Percentiles rank a stretch among this genome's conserved stretches.
These are phyloP conservation scores for Myotis pilosus DNA, from an alignment of 2,797 vertebrate species.

Conservation along the genomic window DNA sequence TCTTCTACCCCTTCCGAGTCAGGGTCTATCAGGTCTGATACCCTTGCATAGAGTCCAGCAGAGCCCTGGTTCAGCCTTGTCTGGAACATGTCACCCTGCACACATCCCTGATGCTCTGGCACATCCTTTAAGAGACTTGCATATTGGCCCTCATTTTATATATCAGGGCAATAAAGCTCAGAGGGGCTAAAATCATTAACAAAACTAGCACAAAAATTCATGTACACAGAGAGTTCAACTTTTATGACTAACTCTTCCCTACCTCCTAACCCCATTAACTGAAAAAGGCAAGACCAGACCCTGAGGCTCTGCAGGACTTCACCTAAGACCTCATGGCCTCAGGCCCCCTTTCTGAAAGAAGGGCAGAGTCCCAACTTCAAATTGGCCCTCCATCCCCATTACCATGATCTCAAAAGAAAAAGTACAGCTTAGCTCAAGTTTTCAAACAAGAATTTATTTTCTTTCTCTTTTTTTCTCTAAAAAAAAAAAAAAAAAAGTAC, in stretches of 20 bases:
- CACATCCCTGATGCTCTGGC: neutral
- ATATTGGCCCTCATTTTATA: neutral
- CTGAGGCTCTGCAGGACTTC: neutral
- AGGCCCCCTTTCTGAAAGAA: neutral
- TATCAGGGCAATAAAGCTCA: conserved; percentile 6
- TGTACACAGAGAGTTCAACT: neutral
- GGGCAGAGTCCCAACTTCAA: neutral
- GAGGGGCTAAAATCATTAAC: neutral
- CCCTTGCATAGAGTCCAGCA: neutral
- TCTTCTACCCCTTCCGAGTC: neutral
- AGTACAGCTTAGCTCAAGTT: conserved; percentile 66
- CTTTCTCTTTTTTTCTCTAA: conserved; percentile 51
- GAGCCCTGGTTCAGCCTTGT: neutral
- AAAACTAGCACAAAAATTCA: conserved; percentile 32
- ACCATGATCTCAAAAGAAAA: conserved; percentile 35
- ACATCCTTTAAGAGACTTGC: neutral
- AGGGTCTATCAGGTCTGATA: neutral
- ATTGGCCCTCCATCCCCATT: neutral
- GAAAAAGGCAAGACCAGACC: conserved; percentile 27
- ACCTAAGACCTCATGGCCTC: neutral
- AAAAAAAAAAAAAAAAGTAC: conserved; percentile 67
- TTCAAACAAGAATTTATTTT: conserved; percentile 81
- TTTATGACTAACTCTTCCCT: neutral
- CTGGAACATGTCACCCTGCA: neutral
- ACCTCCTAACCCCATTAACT: neutral